phyloP scores from a whole-genome alignment of 2,888 invertebrate species.

The Temnothorax rugatulus region DNA sequence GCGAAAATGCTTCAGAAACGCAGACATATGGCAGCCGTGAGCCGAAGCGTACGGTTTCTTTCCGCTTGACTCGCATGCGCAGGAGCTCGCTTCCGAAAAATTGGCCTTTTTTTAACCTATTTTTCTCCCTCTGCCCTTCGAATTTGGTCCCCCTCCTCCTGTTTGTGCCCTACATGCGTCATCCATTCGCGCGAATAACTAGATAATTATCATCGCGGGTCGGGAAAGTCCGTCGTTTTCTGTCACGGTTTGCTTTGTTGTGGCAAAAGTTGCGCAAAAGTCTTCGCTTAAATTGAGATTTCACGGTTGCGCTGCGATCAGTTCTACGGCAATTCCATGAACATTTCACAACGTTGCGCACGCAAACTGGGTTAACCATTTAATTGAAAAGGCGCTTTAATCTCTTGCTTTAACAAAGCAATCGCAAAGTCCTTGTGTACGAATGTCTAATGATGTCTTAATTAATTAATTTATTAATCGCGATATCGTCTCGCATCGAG shows the following conservation, averaged over 20 bases:
- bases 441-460: background rate
- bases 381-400: background rate
- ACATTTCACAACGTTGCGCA: slow-evolving; percentile 13
- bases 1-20: slow-evolving; percentile 71
- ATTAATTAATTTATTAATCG: background rate
- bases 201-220: slow-evolving; percentile 71
- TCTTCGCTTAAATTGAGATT: slow-evolving; percentile 19
- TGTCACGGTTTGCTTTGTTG: slow-evolving; percentile 23
- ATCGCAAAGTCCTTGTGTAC: background rate
- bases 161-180: slow-evolving; percentile 49
- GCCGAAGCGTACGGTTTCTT: slow-evolving; percentile 52
- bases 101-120: slow-evolving; percentile 56
- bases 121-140: slow-evolving; percentile 23
- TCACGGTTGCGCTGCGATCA: slow-evolving; percentile 13
- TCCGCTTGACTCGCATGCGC: slow-evolving; percentile 66
- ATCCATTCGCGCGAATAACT: slow-evolving; percentile 56
- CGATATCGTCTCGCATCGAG: background rate
- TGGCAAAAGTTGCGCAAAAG: slow-evolving; percentile 34
- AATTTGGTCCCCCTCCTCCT: background rate
- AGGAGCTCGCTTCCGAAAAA: slow-evolving; percentile 72
- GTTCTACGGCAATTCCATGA: background rate
- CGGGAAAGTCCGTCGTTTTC: slow-evolving; percentile 31
- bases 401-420: background rate
- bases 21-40: slow-evolving; percentile 78
- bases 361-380: slow-evolving; percentile 10